Base-by-base conservation (phyloP, 2,113 vertebrate genomes). In the Martes martes region DNA sequence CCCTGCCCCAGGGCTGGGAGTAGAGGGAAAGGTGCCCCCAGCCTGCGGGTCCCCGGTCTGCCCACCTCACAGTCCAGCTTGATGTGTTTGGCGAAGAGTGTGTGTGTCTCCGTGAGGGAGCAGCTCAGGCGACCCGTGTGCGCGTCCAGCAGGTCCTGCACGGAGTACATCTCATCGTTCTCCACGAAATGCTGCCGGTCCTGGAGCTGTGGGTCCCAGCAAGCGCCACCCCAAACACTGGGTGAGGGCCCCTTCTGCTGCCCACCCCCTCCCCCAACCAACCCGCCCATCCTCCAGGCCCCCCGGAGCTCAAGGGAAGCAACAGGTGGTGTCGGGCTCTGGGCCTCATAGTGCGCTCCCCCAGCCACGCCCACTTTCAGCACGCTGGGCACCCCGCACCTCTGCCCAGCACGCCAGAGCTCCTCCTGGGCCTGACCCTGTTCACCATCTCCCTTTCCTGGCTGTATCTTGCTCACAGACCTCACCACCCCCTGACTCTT, bases 141-240 rank as follows among this genome's bases (percentile, higher is more conserved):
- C 11, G 99, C 99, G 71, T 99, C 99, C 0, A 99, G 99, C 86
- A 99, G 98, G 98, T 99, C 99, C 98, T 99, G 99, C 65, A 99
- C 98, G 0, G 99, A 99, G 98, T 99, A 99, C 99, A 99, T 99
- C 98, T 99, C 99, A 0, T 99, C 99, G 0, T 99, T 99, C 98
- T 99, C 99, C 98, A 99, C 99, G 96, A 99, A 99, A 98, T 99
- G 99, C 99, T 99, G 99, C 9, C 99, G 99, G 91, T 99, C 99
- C 96, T 99, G 99, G 88, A 99, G 99, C 99, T 99, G 98, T 1
- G 76, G 94, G 7, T 11, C 11, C 59, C 2, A 18, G n/a, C 33
- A 0, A 2, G 45, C 18, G 21, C 92, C 0, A 11, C n/a, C 7
- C n/a, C 9, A 7, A 5, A 63, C 4, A 28, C 59, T 0, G 0